Base-by-base conservation (phyloP, 92 coral and sea anemone species). In the Zoanthus sansibaricus region DNA sequence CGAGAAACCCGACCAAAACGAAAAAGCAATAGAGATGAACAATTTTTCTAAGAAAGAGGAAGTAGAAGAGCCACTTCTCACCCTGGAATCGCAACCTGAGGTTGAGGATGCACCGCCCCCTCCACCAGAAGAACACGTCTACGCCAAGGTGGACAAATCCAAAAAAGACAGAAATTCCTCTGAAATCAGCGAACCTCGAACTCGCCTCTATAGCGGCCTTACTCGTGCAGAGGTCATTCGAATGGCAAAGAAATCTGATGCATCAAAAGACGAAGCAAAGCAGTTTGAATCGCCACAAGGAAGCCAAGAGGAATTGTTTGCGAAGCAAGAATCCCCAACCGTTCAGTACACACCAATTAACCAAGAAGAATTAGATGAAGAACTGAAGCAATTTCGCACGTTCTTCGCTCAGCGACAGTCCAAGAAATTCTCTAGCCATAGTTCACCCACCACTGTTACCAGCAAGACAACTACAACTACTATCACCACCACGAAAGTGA, bases 201-300 rank as follows among this genome's bases (percentile, higher is more conserved):
- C 98, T 14, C 98, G 98, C 15, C 87, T 93, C 48, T 88, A 86
- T 4, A 92, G 98, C 17, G 98, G 98, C 42, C 86, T 94, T 21
- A 94, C 98, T 4, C 94, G 98, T 0, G 91, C 83, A 66, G 94
- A 93, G 80, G 98, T 94, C 37, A 93, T 94, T 46, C 94, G 95
- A 30, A 94, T 94, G 98, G 96, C 98, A 14, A 94, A 94, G 86
- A 95, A 95, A 79, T 95, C 98, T 13, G 98, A 95, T 69, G 98
- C 98, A 62, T 91, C 94, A 16, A 95, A 68, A 58, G 84, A 12
- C 8, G 94, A 86, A 45, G 91, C 94, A 71, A 88, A 76, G 66
- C 77, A 82, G 20, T 93, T 93, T 86, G 92, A 93, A 25, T 93
- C 94, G 73, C 96, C 96, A 4, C 52, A 77, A 12, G 95, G 96